Percentiles rank a stretch among this genome's conserved stretches.
phyloP scores from a whole-genome alignment of 2,888 invertebrate species.

The Panzeria rudis region DNA sequence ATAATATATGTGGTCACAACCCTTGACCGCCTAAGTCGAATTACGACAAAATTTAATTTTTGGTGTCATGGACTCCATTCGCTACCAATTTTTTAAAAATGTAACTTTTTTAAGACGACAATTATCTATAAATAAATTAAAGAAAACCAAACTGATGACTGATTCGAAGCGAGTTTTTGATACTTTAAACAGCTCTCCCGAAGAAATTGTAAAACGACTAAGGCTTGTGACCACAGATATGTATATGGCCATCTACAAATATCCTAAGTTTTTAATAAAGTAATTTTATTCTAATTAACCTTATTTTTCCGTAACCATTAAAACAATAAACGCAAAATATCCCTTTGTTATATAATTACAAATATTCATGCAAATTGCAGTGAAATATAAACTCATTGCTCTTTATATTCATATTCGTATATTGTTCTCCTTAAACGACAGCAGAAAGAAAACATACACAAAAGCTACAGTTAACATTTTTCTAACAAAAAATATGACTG shows the following conservation, averaged over 20 bases:
- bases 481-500: neutral
- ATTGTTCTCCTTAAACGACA: neutral
- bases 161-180: no score
- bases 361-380: neutral
- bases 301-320: neutral
- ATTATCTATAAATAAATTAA: no score
- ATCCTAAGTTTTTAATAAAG: neutral
- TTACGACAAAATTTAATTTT: no score
- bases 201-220: no score
- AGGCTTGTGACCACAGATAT: no score
- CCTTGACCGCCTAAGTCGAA: no score
- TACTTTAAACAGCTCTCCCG: no score
- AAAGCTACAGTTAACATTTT: conserved; percentile 6
- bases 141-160: no score
- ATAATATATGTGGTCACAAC: no score
- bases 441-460: neutral
- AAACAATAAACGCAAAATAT: neutral
- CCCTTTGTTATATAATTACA: neutral
- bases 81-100: no score
- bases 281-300: neutral
- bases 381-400: neutral
- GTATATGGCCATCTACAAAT: neutral
- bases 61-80: no score
- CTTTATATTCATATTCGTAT: neutral
- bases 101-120: no score